phyloP scores from a whole-genome alignment of 2,888 invertebrate species.

The Cryptocephalus primarius region DNA sequence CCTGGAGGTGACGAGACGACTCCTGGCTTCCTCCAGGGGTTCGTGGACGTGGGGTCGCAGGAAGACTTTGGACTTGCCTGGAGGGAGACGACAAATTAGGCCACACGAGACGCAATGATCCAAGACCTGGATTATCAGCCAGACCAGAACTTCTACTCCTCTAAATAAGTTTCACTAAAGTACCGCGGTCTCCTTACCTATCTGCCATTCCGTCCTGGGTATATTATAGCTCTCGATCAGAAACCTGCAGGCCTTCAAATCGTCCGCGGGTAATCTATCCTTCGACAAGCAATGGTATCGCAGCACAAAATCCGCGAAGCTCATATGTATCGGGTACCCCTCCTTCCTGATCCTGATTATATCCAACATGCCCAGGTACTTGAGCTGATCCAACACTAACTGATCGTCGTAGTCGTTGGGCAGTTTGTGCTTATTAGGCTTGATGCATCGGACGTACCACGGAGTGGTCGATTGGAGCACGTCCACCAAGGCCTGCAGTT shows the following conservation, averaged over 20 bases:
- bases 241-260: conserved; percentile 35
- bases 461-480: conserved; percentile 83
- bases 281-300: conserved; percentile 64
- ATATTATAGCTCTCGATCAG: conserved; percentile 56
- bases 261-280: conserved; percentile 39
- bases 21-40: conserved; percentile 70
- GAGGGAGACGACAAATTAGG: too few relatives aligned
- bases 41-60: conserved; percentile 72
- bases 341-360: conserved; percentile 84
- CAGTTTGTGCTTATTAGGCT: conserved; percentile 77
- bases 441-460: conserved; percentile 89
- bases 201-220: conserved; percentile 73
- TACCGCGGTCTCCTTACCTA: conserved; percentile 41
- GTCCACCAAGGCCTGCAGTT: conserved; percentile 78
- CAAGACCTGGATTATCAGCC: too few relatives aligned
- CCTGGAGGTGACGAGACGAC: conserved; percentile 54
- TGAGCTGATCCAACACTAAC: conserved; percentile 75
- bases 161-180: too few relatives aligned
- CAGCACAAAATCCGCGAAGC: conserved; percentile 61
- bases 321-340: conserved; percentile 79
- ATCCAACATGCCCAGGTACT: conserved; percentile 87
- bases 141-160: too few relatives aligned
- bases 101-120: too few relatives aligned
- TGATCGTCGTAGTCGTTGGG: conserved; percentile 69
- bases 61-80: conserved; percentile 65